A percentile compares a stretch with the other conserved stretches of the same genome.
Evolutionary conservation across 2,797 vertebrate species (phyloP).

Genomic region (Oreochromis grahami): DNA sequence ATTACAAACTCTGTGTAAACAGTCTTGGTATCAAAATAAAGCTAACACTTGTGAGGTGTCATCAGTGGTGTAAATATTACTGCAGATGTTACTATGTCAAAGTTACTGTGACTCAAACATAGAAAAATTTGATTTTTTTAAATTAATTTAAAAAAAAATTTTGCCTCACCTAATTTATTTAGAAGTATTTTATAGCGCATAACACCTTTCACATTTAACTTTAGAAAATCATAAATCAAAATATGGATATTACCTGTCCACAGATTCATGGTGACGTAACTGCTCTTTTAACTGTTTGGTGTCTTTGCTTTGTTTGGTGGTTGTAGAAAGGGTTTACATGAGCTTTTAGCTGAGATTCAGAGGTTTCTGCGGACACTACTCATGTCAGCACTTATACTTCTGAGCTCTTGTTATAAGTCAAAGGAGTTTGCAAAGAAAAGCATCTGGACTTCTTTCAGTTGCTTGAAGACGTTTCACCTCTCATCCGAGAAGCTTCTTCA

Average conservation of each 20-base stretch:
- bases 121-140: rapidly evolving
- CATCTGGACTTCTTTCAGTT: no score
- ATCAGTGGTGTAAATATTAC: not conserved
- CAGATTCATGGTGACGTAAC: not conserved
- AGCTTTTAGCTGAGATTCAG: not conserved
- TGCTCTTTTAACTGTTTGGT: not conserved
- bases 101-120: not conserved
- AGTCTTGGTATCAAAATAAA: not conserved
- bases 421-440: no score
- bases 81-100: not conserved
- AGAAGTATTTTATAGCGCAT: not conserved
- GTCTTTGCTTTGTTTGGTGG: not conserved
- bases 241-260: rapidly evolving
- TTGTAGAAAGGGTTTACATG: not conserved
- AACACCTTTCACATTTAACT: not conserved
- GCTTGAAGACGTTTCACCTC: no score
- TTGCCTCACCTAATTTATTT: not conserved
- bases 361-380: rapidly evolving
- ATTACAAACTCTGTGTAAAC: not conserved
- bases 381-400: not conserved
- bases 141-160: no score
- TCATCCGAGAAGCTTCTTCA: no score
- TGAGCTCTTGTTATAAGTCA: not conserved
- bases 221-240: not conserved
- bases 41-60: not conserved